Base-by-base conservation (phyloP, 2,888 invertebrate genomes). In the Chromoteleia sp. region DNA sequence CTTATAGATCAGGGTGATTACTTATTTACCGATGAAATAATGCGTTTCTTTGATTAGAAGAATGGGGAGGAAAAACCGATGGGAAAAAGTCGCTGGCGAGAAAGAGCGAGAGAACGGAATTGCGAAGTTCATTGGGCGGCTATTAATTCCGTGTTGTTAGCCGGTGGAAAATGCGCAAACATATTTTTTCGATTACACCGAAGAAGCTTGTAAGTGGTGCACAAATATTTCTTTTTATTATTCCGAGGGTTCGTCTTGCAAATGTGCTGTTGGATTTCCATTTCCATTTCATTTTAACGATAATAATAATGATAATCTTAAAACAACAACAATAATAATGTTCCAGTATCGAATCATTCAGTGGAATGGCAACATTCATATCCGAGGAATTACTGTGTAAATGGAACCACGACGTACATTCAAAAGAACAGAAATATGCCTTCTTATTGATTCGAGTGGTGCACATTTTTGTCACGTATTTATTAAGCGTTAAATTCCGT, bases 261-360 rank as follows among this genome's bases (percentile, higher is more conserved):
- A 74, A 21, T 10, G 21, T 61, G n/a, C 19, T 61, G 61, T 52
- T 41, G 59, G 36, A 68, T 61, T 83, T 81, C 68, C 65, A 59
- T 79, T 79, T 79, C 48, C 41, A 58, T 70, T 79, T 33, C 39
- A 71, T 63, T 80, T 70, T 77, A 59, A 39, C 21, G 25, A 39
- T 39, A 19, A 54, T 48, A 25, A 25, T 25, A 25, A 25, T 25
- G 5, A 25, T 25, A 41, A 65, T 29, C 39, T 39, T 25, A 78
- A 71, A 41, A 54, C 33, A 61, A 59, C 10, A 43, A 67, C 33
- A 61, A 65, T 21, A 77, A 75, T 77, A 61, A 73, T 68, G 65
- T 63, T 36, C 48, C 65, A 39, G 83, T 81, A 83, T 79, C 70
- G 74, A 84, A 83, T 80, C 80, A 73, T 70, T 75, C 73, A 68